Percentiles rank a stretch among this genome's conserved stretches.
phyloP scores from a whole-genome alignment of 2,797 vertebrate species.

The Eleutherodactylus coqui region DNA sequence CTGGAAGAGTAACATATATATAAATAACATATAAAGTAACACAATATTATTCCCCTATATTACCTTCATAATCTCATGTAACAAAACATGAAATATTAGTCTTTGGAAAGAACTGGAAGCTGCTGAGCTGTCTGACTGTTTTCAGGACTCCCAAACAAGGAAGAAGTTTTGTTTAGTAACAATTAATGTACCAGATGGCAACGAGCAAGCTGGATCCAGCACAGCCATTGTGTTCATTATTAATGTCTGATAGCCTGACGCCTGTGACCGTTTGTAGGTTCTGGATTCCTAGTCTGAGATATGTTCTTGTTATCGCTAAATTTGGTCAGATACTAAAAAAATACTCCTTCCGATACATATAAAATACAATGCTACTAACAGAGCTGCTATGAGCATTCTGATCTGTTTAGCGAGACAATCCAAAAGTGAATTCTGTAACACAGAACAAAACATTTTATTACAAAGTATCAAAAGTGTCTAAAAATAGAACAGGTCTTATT shows the following conservation, averaged over 20 bases:
- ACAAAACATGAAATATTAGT: background rate
- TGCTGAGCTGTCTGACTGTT: background rate
- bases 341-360: conserved; percentile 64
- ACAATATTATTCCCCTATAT: background rate
- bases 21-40: background rate
- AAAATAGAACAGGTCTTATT: background rate
- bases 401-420: background rate
- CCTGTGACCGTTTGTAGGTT: conserved; percentile 67
- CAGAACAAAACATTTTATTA: background rate
- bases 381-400: conserved; percentile 27
- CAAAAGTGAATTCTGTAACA: background rate
- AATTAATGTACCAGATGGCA: conserved; percentile 65
- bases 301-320: conserved; percentile 65
- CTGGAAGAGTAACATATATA: background rate
- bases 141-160: background rate
- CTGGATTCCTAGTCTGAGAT: conserved; percentile 65
- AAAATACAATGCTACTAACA: conserved; percentile 66
- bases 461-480: background rate
- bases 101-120: background rate
- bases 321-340: conserved; percentile 68
- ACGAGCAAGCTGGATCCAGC: conserved; percentile 67
- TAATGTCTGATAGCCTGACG: conserved; percentile 66
- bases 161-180: conserved; percentile 50
- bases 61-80: background rate
- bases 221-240: conserved; percentile 64